Base-by-base conservation (phyloP, 2,888 invertebrate species). In the Ornithoptera alexandrae region DNA sequence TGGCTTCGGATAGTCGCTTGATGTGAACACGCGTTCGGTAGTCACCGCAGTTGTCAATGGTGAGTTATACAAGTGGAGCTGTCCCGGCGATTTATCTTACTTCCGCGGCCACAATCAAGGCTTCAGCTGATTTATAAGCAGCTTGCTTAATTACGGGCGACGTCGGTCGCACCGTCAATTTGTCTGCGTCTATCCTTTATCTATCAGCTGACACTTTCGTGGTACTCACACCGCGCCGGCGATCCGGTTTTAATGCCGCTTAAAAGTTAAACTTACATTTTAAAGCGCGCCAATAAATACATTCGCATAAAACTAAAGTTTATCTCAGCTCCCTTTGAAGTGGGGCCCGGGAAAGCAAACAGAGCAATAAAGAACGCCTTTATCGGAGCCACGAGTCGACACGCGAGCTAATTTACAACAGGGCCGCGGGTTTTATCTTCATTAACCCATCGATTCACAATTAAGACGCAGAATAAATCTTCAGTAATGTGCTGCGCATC, bases 391-490 rank as follows among this genome's bases (percentile, higher is more conserved):
- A 86, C 86, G 89, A 92, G 92, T 92, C 92, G 92, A 92, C 92
- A 92, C 92, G 92, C 92, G 87, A 92, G 90, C 92, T 92, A 92
- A 92, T 92, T 92, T 92, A 92, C 92, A 90, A 92, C 92, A 91
- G 90, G 84, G 88, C 90, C 91, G 87, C 88, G 87, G 89, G 91
- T 92, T 92, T 92, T 92, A 92, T 92, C 92, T 92, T 92, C 92
- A 92, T 92, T 92, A 92, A 91, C 92, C 92, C 92, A 92, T 92
- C 92, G 92, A 92, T 92, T 92, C 92, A 90, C 92, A 92, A 92
- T 92, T 92, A 92, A 92, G 92, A 92, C 92, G 90, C 88, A 85
- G 89, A 88, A 92, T 92, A 92, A 92, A 92, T 92, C 92, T 92
- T 88, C 85, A 82, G 92, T 90, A 92, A 92, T 91, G 91, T 87